Percentiles rank a stretch among this genome's conserved stretches.
Evolutionary conservation across 1,140 invertebrate species (phyloP).

Genomic region (Sycobia sp.): DNA sequence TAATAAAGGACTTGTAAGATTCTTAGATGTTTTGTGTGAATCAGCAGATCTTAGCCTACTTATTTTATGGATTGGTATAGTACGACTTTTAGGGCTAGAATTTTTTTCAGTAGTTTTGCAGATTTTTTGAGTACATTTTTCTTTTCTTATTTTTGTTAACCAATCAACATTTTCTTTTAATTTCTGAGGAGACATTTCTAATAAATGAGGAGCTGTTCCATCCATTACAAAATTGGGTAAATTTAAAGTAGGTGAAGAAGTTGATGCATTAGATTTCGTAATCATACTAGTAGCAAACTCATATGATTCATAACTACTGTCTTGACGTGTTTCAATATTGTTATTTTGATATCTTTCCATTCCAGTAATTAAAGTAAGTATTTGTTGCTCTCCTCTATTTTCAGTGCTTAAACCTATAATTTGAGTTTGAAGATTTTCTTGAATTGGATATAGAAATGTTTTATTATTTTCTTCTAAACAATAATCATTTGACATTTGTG

Average conservation of each 20-base stretch:
- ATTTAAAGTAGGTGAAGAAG: conserved; percentile 71
- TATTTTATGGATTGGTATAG: conserved; percentile 42
- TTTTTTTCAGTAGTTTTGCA: conserved; percentile 38
- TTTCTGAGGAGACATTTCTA: conserved; percentile 71
- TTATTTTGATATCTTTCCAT: conserved; percentile 26
- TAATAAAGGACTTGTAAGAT: conserved; percentile 44
- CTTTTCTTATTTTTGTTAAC: conserved; percentile 72
- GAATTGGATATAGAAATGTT: conserved; percentile 52
- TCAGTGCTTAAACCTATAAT: conserved; percentile 56
- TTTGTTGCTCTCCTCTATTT: conserved; percentile 49
- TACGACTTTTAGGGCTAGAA: conserved; percentile 39
- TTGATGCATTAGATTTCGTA: conserved; percentile 21
- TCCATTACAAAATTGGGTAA: conserved; percentile 78
- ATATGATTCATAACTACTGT: conserved; percentile 44
- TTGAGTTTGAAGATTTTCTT: conserved; percentile 48
- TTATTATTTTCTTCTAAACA: conserved; percentile 45
- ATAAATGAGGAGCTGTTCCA: conserved; percentile 75
- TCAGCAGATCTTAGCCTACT: conserved; percentile 51
- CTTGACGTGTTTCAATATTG: conserved; percentile 11
- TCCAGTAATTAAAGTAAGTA: conserved; percentile 50
- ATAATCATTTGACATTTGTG: conserved; percentile 45
- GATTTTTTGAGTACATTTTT: conserved; percentile 52
- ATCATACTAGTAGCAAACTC: conserved; percentile 46
- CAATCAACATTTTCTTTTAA: conserved; percentile 73
- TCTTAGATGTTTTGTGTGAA: conserved; percentile 41